A percentile compares a stretch with the other conserved stretches of the same genome.
Evolutionary conservation across 92 coral and sea anemone species (phyloP).

Genomic region (Palythoa heliodiscus): DNA sequence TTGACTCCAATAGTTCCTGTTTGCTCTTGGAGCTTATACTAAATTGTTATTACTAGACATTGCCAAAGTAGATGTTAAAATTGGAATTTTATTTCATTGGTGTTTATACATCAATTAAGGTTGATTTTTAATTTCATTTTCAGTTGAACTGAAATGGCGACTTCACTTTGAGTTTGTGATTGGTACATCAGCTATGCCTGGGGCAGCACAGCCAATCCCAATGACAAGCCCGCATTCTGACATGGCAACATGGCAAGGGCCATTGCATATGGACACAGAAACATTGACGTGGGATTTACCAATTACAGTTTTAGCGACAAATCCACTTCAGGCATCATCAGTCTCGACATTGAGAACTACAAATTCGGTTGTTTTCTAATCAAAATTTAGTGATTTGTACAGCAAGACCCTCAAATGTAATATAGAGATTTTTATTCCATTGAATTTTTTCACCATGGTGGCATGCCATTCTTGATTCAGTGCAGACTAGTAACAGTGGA

Average conservation of each 20-base stretch:
- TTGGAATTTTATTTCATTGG: too few species aligned
- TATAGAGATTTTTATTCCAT: not conserved
- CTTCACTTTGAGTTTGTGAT: conserved; percentile 97
- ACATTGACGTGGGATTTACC: conserved; percentile 98
- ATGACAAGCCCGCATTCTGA: conserved; percentile 71
- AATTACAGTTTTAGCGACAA: conserved; percentile 86
- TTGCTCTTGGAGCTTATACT: too few species aligned
- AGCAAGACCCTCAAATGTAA: not conserved
- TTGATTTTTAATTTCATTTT: conserved; percentile 9
- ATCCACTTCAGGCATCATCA: conserved; percentile 94
- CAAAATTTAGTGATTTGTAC: conserved; percentile 9
- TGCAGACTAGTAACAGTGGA: too few species aligned
- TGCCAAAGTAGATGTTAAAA: too few species aligned
- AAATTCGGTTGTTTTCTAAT: conserved; percentile 69
- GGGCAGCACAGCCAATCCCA: conserved; percentile 79
- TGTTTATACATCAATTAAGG: not conserved
- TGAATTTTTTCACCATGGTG: not conserved
- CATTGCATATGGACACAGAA: conserved; percentile 79
- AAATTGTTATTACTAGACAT: too few species aligned
- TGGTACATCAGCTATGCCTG: conserved; percentile 70
- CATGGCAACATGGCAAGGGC: conserved; percentile 91
- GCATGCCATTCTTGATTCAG: too few species aligned
- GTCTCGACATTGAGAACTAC: conserved; percentile 80
- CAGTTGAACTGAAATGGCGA: conserved; percentile 94
- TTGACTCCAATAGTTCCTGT: too few species aligned